Evolutionary conservation across 2,113 vertebrate genomes (phyloP).

Genomic region (Oreocharis arfaki): DNA sequence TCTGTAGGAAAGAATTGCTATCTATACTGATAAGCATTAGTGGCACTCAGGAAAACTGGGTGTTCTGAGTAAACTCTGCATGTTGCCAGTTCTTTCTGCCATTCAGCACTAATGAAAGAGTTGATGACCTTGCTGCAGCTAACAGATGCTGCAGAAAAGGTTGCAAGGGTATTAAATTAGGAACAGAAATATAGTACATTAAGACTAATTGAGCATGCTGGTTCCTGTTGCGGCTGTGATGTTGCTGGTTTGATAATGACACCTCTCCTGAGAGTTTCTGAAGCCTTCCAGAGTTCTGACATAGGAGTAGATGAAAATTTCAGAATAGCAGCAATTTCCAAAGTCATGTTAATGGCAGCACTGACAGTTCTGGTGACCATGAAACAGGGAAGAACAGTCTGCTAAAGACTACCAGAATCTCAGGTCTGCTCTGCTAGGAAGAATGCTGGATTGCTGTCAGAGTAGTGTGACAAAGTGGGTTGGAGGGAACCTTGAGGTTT

Average conservation of each 20-base stretch:
- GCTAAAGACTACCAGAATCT: background rate
- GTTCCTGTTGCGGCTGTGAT: background rate
- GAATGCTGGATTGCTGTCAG: background rate
- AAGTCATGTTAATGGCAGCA: background rate
- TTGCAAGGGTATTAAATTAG: background rate
- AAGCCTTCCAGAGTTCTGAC: background rate
- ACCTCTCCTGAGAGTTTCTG: background rate
- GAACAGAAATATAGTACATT: background rate
- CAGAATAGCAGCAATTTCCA: background rate
- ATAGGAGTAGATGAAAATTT: background rate
- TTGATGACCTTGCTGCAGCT: background rate
- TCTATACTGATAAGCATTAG: background rate
- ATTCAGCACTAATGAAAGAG: background rate
- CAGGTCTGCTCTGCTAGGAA: background rate
- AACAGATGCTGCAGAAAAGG: conserved; percentile 14
- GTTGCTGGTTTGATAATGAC: background rate
- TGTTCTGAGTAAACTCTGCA: background rate
- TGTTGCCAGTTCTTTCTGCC: background rate
- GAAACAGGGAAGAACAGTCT: background rate
- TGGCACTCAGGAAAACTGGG: background rate
- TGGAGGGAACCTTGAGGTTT: background rate
- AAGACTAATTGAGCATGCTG: conserved; percentile 11
- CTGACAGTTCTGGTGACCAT: background rate
- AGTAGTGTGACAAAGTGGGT: background rate
- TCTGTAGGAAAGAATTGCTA: background rate